Conservation (phyloP, 2,888 invertebrate genomes). For the Trimorus sp. region DNA sequence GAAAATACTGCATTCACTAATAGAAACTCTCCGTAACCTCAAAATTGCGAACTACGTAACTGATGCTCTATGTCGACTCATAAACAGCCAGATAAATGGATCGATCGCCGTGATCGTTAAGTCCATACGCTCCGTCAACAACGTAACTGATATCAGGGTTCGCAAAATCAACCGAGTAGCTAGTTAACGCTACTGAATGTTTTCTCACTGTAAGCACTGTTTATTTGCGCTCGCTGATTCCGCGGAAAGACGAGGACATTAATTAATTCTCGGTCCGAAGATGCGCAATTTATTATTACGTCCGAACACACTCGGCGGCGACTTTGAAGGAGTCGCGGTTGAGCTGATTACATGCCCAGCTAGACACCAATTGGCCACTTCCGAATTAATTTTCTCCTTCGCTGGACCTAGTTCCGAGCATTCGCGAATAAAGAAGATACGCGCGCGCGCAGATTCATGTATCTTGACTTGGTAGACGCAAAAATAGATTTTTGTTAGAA, state of each 20-base stretch:
- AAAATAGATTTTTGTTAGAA: too few species aligned
- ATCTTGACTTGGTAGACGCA: slow-evolving; percentile 3
- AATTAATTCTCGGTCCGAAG: slow-evolving; percentile 35
- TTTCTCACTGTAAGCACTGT: neutral
- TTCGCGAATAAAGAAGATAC: slow-evolving; percentile 42
- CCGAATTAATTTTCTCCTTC: slow-evolving; percentile 61
- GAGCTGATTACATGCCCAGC: slow-evolving; percentile 59
- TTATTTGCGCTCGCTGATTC: neutral
- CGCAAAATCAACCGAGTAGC: too few species aligned
- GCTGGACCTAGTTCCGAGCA: slow-evolving; percentile 45
- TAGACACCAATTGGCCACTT: slow-evolving; percentile 61
- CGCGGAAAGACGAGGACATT: too few species aligned
- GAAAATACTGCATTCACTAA: too few species aligned
- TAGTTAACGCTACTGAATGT: too few species aligned
- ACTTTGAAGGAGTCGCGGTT: slow-evolving; percentile 42
- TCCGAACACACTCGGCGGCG: slow-evolving; percentile 24
- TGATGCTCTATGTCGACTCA: too few species aligned
- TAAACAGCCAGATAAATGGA: too few species aligned
- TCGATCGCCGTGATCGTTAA: too few species aligned
- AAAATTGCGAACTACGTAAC: too few species aligned
- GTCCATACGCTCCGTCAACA: too few species aligned
- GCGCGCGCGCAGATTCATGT: slow-evolving; percentile 27
- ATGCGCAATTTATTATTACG: slow-evolving; percentile 36
- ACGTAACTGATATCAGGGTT: too few species aligned
- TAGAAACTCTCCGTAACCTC: too few species aligned